Evolutionary conservation across 2,888 invertebrate genomes (phyloP).

Genomic region (Zonitis immaculata): DNA sequence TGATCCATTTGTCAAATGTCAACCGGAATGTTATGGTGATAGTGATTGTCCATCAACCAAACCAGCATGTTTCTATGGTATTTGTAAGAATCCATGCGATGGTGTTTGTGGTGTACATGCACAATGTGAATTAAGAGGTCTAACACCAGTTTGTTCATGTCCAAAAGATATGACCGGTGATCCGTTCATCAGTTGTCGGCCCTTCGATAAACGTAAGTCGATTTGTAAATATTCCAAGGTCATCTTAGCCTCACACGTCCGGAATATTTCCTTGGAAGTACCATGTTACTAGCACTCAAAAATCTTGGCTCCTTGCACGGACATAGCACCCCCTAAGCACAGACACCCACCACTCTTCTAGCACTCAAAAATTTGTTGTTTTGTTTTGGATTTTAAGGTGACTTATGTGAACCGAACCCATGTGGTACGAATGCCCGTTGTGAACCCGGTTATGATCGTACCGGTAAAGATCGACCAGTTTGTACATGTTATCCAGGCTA

Average conservation of each 20-base stretch:
- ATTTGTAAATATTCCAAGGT: too few relatives aligned
- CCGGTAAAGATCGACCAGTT: constrained; percentile 76
- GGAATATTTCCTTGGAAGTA: too few relatives aligned
- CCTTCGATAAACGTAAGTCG: constrained; percentile 68
- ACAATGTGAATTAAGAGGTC: constrained; percentile 71
- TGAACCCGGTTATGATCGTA: constrained; percentile 76
- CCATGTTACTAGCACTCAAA: too few relatives aligned
- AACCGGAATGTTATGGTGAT: constrained; percentile 75
- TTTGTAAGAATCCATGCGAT: constrained; percentile 78
- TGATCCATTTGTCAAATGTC: constrained; percentile 69
- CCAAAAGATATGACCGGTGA: constrained; percentile 84
- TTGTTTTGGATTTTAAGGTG: constrained; percentile 61
- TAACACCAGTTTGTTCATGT: constrained; percentile 81
- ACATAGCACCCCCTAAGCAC: too few relatives aligned
- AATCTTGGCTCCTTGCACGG: too few relatives aligned
- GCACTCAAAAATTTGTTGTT: background rate
- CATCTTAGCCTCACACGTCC: too few relatives aligned
- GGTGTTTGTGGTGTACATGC: constrained; percentile 76
- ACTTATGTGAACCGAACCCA: constrained; percentile 83
- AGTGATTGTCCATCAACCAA: constrained; percentile 72
- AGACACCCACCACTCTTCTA: too few relatives aligned
- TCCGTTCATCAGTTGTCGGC: constrained; percentile 76
- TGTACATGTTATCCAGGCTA: constrained; percentile 78
- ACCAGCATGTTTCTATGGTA: constrained; percentile 76
- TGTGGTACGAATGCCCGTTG: constrained; percentile 76